phyloP scores from a whole-genome alignment of 2,888 invertebrate species.

The Scrobipalpa costella region DNA sequence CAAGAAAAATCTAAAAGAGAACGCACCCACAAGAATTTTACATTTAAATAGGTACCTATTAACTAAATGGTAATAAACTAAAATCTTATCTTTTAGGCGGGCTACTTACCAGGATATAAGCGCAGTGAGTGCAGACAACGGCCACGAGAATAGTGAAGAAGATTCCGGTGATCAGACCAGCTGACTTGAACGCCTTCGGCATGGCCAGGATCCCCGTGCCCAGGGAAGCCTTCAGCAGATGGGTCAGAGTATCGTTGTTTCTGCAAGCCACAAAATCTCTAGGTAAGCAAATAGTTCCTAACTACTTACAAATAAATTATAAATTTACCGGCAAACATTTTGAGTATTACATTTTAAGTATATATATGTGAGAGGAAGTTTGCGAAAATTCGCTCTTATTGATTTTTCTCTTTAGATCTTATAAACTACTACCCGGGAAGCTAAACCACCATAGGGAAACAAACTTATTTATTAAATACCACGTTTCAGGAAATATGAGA shows the following conservation, averaged over 20 bases:
- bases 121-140: constrained; percentile 95
- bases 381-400: too few species aligned
- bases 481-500: too few species aligned
- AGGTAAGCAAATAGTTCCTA: not conserved
- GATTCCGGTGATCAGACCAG: constrained; percentile 92
- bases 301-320: too few species aligned
- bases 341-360: too few species aligned
- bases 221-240: constrained; percentile 96
- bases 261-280: constrained; percentile 71
- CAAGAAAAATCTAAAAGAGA: too few species aligned
- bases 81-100: not conserved
- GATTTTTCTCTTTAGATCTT: too few species aligned
- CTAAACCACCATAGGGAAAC: too few species aligned
- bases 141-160: constrained; percentile 92
- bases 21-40: not conserved
- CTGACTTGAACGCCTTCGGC: constrained; percentile 94
- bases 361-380: too few species aligned
- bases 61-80: not conserved
- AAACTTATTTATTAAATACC: too few species aligned
- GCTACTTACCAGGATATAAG: constrained; percentile 87
- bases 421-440: too few species aligned
- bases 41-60: not conserved
- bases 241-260: constrained; percentile 94
- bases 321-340: too few species aligned
- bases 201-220: constrained; percentile 98